These are phyloP conservation scores for Amblyraja radiata DNA, from an alignment of 2,797 vertebrate species.

Conservation along the genomic window DNA sequence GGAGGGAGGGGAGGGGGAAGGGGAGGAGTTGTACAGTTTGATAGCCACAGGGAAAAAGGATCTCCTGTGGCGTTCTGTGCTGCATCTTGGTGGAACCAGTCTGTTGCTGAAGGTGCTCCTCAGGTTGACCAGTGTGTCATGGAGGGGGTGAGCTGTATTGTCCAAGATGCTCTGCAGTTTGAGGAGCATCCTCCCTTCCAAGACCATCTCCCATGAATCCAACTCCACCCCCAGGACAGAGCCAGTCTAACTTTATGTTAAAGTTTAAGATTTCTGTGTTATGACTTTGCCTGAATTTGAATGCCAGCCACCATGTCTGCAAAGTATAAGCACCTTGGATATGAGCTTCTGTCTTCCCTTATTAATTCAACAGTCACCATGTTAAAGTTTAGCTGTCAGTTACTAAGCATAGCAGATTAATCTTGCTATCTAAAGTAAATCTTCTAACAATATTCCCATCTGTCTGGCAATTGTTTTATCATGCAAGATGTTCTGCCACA, in stretches of 20 bases:
- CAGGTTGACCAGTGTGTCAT: too few species aligned
- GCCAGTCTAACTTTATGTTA: background rate
- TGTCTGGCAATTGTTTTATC: background rate
- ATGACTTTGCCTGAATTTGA: background rate
- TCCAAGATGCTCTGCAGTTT: too few species aligned
- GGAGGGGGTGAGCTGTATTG: too few species aligned
- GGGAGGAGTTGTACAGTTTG: too few species aligned
- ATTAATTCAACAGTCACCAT: background rate
- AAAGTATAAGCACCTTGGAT: background rate
- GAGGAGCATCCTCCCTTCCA: too few species aligned
- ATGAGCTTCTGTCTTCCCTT: background rate
- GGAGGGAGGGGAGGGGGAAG: too few species aligned
- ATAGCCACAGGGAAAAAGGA: too few species aligned
- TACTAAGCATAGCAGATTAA: background rate
- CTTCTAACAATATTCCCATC: background rate
- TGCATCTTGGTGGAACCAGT: too few species aligned
- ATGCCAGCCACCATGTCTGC: background rate
- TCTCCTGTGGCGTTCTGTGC: too few species aligned
- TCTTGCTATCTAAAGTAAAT: background rate
- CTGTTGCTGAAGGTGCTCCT: too few species aligned
- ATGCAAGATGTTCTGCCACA: background rate
- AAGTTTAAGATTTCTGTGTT: background rate
- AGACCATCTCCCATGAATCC: too few species aligned
- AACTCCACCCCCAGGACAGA: too few species aligned
- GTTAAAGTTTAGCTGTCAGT: background rate